Evolutionary conservation across 2,113 vertebrate genomes (phyloP), one percentile per base, ranked within the genome.

Genomic region (Chloropsis hardwickii): DNA sequence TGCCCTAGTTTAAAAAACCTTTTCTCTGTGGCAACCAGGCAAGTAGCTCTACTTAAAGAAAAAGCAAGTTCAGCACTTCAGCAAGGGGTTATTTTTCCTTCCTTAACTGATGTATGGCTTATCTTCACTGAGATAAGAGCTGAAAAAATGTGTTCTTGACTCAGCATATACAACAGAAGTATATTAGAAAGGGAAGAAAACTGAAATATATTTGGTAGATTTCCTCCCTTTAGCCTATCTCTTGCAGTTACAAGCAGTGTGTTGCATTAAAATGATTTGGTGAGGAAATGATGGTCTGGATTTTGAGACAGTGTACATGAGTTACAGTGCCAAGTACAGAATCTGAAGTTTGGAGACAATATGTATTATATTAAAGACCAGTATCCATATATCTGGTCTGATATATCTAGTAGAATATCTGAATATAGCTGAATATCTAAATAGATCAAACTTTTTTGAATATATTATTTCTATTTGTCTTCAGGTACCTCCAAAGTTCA

Each of bases 41-140:
- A 97, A 86, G 86, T 89, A 97, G 94, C 93, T 98, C 89, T 94
- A 76, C 91, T 95, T 96, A 94, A 92, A 95, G 71, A 76, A 95
- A 98, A 96, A 90, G 70, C 90, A 95, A 97, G 54, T 96, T 98
- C 95, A 98, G 90, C 97, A 97, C 94, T 97, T 97, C 61, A 87
- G 19, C 48, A 70, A 47, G 14, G 14, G 17, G 12, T 24, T 2
- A 18, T 61, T 80, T 76, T 51, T 19, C 5, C 5, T 76, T 72
- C 67, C 33, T 65, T 51, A 73, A 24, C 58, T 76, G 87, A 87
- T 93, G 8, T 70, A 40, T 39, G 76, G 71, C 95, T 96, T 96
- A 92, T 93, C 81, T 97, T 96, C 61, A 67, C 71, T 94, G 73
- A 95, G 28, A 86, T 97, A 85, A 96, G 81, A 96, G 87, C 88